Percentiles rank a stretch among this genome's conserved stretches.
Evolutionary conservation across 1,140 invertebrate genomes (phyloP).

Genomic region (Brachystomella parvula): DNA sequence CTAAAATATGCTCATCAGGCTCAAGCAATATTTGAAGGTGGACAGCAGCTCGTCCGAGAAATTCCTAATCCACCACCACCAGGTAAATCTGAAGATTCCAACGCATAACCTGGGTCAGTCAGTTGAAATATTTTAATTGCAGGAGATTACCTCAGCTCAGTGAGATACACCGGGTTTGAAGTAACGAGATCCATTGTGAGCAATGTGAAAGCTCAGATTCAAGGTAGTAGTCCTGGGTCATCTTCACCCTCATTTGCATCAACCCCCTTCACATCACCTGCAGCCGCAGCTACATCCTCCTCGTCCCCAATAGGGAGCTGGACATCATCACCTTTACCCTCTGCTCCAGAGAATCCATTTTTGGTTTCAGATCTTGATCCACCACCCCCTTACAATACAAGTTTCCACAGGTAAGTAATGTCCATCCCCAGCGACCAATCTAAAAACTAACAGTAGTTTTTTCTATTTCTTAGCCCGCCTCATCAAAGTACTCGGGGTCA

Average conservation of each 20-base stretch:
- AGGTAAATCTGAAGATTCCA: slow-evolving; percentile 7
- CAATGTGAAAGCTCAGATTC: slow-evolving; percentile 40
- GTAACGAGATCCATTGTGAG: slow-evolving; percentile 42
- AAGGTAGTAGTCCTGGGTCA: not conserved
- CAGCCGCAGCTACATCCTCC: not conserved
- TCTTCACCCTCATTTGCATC: not conserved
- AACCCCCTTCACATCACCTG: slow-evolving; percentile 7
- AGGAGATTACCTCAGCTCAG: slow-evolving; percentile 25
- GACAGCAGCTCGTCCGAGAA: slow-evolving; percentile 45
- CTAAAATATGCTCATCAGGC: slow-evolving; percentile 47
- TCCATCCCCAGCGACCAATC: too few species aligned
- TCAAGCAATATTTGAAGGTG: slow-evolving; percentile 48
- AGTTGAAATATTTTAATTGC: not conserved
- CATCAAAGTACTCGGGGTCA: too few species aligned
- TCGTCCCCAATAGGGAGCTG: not conserved
- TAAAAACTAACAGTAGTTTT: too few species aligned
- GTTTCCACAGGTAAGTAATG: slow-evolving; percentile 27
- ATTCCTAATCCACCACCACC: slow-evolving; percentile 49
- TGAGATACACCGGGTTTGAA: slow-evolving; percentile 40
- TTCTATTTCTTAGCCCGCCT: too few species aligned
- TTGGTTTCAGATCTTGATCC: slow-evolving; percentile 17
- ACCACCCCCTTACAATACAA: slow-evolving; percentile 35
- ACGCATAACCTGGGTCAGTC: too few species aligned
- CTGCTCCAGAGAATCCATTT: slow-evolving; percentile 9
- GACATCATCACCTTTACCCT: not conserved